Evolutionary conservation across 2,797 vertebrate genomes (phyloP).

Genomic region (Periophthalmus magnuspinnatus): DNA sequence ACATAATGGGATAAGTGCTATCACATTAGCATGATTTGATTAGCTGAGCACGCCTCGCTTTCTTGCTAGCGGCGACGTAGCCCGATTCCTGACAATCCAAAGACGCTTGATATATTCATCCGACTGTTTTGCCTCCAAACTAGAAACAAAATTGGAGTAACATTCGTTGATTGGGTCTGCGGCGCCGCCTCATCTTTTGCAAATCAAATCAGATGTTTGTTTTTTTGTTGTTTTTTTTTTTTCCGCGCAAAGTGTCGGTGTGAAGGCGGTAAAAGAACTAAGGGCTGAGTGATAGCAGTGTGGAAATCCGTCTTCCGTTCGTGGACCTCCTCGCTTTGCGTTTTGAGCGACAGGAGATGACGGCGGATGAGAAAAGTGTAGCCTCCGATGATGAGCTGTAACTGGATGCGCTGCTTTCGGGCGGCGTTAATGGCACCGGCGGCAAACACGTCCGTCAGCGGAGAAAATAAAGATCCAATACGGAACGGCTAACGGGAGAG

Average conservation of each 20-base stretch:
- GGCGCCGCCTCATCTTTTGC: conserved; percentile 21
- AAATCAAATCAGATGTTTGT: conserved; percentile 13
- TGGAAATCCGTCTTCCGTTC: not conserved
- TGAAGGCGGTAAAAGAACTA: not conserved
- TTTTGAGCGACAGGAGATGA: conserved; percentile 2
- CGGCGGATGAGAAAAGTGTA: conserved; percentile 11
- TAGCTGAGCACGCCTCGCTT: conserved; percentile 14
- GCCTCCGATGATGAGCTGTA: conserved; percentile 1
- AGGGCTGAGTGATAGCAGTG: not conserved
- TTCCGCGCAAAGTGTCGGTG: conserved; percentile 6
- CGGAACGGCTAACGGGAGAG: not conserved
- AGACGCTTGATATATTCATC: conserved; percentile 8
- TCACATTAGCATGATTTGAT: conserved; percentile 34
- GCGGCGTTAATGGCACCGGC: conserved; percentile 11
- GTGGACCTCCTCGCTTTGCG: not conserved
- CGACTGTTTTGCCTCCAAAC: conserved; percentile 26
- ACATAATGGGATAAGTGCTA: conserved; percentile 46
- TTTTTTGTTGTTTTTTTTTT: not conserved
- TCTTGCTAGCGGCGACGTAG: not conserved
- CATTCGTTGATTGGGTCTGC: conserved; percentile 29
- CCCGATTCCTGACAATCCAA: not conserved
- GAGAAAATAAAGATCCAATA: not conserved
- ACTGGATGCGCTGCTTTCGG: conserved; percentile 17
- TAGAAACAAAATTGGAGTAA: conserved; percentile 2
- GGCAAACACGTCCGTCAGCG: not conserved